These are phyloP conservation scores for Cristatella mucedo DNA, from an alignment of 2,888 invertebrate genomes.

Conservation along the genomic window DNA sequence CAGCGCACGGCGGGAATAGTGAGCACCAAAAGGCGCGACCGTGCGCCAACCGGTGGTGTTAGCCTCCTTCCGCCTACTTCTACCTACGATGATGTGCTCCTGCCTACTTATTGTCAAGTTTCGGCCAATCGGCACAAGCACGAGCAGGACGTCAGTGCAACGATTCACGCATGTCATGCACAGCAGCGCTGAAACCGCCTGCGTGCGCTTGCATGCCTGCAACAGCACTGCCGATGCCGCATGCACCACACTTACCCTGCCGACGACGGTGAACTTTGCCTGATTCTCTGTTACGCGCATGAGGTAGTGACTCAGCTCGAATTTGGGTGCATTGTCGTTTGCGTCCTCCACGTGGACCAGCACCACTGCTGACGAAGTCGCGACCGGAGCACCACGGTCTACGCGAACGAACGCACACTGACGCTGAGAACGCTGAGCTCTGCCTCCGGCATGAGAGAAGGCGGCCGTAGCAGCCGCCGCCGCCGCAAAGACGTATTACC, in stretches of 20 bases:
- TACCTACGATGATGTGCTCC: no score
- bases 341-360: constrained; percentile 52
- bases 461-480: background rate
- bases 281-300: constrained; percentile 24
- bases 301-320: constrained; percentile 41
- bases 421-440: constrained; percentile 11
- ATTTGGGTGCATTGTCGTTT: constrained; percentile 85
- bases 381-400: constrained; percentile 22
- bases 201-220: no score
- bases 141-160: no score
- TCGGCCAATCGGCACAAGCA: no score
- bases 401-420: constrained; percentile 20
- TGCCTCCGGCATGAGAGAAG: background rate
- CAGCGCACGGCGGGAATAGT: no score
- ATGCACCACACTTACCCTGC: constrained; percentile 18
- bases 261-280: constrained; percentile 18
- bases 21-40: no score
- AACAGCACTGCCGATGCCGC: no score
- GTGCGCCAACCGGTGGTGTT: no score
- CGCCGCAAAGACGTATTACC: constrained; percentile 43
- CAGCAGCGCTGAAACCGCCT: no score
- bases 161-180: no score
- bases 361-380: constrained; percentile 18
- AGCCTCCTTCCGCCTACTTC: no score
- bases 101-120: no score